Evolutionary conservation across 2,797 vertebrate genomes (phyloP), one percentile per base, ranked within the genome.

Genomic region (Myiotriccus ornatus): DNA sequence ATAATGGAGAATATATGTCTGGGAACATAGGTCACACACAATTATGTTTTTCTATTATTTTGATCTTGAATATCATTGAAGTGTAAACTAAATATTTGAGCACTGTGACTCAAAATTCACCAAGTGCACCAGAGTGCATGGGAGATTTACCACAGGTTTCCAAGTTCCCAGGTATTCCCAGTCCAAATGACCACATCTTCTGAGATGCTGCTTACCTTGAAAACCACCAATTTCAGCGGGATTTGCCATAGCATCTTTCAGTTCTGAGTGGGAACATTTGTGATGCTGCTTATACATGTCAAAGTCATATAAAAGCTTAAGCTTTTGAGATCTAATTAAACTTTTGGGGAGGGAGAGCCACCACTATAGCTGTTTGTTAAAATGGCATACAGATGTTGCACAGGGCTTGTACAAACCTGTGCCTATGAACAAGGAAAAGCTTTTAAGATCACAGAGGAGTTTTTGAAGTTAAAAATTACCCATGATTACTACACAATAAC

Each of bases 391-490:
- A 97, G 96, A 97, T 96, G 97, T 94, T 94, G 47, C 89, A 68
- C 43, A 30, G 95, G 92, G 81, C 97, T 95, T 98, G 98, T 97
- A 97, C 97, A 95, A 97, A 97, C 97, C 94, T 98, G 97, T 90
- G 92, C 94, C 93, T 94, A 92, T 82, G 96, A 97, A 97, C 96
- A 98, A 98, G 97, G 97, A 97, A 97, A 98, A 97, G 97, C 96
- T 97, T 98, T 97, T 96, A 97, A 97, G 97, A 98, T 98, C 97
- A 98, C 95, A 97, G 96, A 96, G 94, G 85, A 89, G 86, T 94
- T 97, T 97, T 98, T 97, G 96, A 98, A 97, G 97, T 97, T 93
- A 97, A 96, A 98, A 98, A 92, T 94, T 95, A 97, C 94, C 95
- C 95, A 81, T 97, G 93, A 97, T 97, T 98, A 96, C 60, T 90